Conservation (phyloP, 2,888 invertebrate genomes). For the Hemithea aestivaria region DNA sequence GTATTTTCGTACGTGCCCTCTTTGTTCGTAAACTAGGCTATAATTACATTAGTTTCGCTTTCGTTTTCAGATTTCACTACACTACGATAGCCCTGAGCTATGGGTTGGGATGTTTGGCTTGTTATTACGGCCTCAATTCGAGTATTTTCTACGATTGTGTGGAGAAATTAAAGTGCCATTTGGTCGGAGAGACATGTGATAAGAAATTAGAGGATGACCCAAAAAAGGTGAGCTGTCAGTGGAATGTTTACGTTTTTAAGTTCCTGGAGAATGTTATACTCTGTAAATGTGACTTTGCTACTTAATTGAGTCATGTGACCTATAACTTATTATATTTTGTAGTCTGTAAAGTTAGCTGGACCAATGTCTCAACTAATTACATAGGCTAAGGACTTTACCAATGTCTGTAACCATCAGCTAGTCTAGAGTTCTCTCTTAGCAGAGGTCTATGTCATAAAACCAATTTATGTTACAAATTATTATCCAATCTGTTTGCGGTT, state of each 20-base stretch:
- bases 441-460: no score
- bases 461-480: no score
- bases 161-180: constrained; percentile 61
- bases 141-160: constrained; percentile 55
- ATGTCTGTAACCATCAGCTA: no score
- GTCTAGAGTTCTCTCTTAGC: no score
- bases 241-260: constrained; percentile 6
- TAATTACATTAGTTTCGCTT: constrained; percentile 39
- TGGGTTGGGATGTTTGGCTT: constrained; percentile 74
- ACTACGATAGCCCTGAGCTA: constrained; percentile 63
- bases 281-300: background rate
- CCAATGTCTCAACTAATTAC: no score
- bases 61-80: constrained; percentile 68
- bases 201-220: constrained; percentile 34
- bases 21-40: constrained; percentile 26
- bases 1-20: constrained; percentile 20
- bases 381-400: no score
- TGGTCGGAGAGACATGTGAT: constrained; percentile 40
- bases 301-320: no score
- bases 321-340: no score
- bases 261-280: background rate
- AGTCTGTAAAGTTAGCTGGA: no score
- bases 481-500: no score
- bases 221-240: constrained; percentile 48
- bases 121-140: constrained; percentile 65